Base-by-base conservation (phyloP, 2,888 invertebrate species). In the Eupsilia transversa region DNA sequence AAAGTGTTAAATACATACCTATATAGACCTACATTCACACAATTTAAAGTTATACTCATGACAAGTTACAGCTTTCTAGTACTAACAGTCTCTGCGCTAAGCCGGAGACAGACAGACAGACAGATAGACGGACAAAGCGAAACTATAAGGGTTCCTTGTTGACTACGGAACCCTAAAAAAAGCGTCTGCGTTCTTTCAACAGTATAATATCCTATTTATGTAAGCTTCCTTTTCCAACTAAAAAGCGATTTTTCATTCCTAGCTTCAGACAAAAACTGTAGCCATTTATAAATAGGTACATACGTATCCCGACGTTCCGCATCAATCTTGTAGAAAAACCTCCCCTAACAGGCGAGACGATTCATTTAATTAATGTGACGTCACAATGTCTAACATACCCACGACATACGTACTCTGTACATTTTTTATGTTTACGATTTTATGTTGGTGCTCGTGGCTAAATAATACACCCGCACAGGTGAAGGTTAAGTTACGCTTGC, bases 271-370 rank as follows among this genome's bases (percentile, higher is more conserved):
- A 52, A 79, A 79, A 80, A 61, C 33, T 80, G 35, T 38, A 59
- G 23, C 56, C 7, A 64, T 79, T 43, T 79, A 79, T 33, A 63
- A 75, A 63, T 49, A 30, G 54, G 14, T 54, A 33, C 33, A n/a
- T 43, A 64, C 82, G 49, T 59, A 70, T 76, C 57, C 23, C 49
- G 12, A n/a, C 52, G 6, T 43, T 64, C 35, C 57, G 20, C 82
- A 79, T 79, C 81, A 77, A 79, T 79, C 79, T 81, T 81, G 43
- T 41, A 65, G 59, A 54, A 76, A 71, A 64, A 38, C 68, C 14
- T 61, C 30, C 10, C 20, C 14, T 33, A 20, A 33, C 57, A 54
- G 14, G n/a, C 33, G 30, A 33, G 46, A 46, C 27, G 56, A 54
- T 54, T 70, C 12, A 60, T 79, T 65, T 81, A 70, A 79, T 81